phyloP scores from a whole-genome alignment of 2,888 invertebrate species.

The Dryobotodes eremita region DNA sequence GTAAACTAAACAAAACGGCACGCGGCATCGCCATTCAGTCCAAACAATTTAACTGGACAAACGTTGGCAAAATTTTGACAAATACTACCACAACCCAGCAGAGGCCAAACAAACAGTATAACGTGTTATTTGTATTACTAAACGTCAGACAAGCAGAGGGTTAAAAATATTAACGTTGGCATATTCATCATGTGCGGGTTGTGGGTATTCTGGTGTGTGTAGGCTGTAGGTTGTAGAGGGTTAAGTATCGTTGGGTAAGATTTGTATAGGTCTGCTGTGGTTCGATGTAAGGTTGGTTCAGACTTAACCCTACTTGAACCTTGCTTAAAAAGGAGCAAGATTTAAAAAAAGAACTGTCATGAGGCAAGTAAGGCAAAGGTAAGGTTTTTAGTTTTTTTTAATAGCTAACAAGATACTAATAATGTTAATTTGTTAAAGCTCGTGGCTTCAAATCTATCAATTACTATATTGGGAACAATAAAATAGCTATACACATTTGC shows the following conservation, averaged over 20 bases:
- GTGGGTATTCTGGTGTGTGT: conserved; percentile 6
- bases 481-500: neutral
- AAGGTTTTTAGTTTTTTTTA: neutral
- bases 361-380: neutral
- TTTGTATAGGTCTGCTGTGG: neutral
- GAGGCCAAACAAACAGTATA: conserved; percentile 49
- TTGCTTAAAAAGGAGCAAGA: too few relatives aligned
- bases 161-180: conserved; percentile 59
- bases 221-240: neutral
- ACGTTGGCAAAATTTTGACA: conserved; percentile 62
- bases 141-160: conserved; percentile 55
- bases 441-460: too few relatives aligned
- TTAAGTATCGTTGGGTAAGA: conserved; percentile 12
- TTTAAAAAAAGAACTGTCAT: too few relatives aligned
- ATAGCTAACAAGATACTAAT: neutral
- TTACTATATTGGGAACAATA: neutral
- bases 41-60: conserved; percentile 54
- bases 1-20: conserved; percentile 50
- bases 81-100: conserved; percentile 44
- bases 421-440: neutral
- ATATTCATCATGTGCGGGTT: conserved; percentile 43
- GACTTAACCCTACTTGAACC: neutral
- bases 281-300: neutral
- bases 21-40: conserved; percentile 21
- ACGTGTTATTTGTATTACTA: conserved; percentile 65